Evolutionary conservation across 2,113 vertebrate genomes (phyloP).

Genomic region (Istiophorus platypterus): DNA sequence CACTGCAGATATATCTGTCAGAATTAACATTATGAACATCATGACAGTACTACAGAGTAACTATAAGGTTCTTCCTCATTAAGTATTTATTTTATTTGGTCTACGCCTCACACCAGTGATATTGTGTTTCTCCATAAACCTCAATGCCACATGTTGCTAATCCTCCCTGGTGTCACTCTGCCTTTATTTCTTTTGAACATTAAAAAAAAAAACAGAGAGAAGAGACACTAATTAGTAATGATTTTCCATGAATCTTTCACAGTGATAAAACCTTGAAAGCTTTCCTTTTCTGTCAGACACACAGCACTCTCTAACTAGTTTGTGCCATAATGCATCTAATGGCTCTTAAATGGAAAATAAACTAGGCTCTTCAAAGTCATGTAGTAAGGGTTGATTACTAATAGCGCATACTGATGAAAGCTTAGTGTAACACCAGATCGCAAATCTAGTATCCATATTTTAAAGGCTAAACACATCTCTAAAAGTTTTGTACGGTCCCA

Average conservation of each 20-base stretch:
- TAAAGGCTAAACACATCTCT: not conserved
- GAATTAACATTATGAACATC: not conserved
- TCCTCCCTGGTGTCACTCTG: not conserved
- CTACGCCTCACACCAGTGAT: not conserved
- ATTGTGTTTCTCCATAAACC: not conserved
- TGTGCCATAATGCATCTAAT: not conserved
- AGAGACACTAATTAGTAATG: not conserved
- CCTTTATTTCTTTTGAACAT: slow-evolving; percentile 1
- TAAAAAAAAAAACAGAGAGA: not conserved
- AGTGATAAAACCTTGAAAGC: not conserved
- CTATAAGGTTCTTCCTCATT: not conserved
- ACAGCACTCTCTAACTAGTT: no score
- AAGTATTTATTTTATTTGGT: not conserved
- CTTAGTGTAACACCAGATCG: not conserved
- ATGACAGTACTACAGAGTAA: not conserved
- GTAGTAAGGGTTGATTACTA: not conserved
- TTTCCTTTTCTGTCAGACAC: not conserved
- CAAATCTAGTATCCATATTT: not conserved
- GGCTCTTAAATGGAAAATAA: not conserved
- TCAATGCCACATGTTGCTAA: not conserved
- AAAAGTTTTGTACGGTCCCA: not conserved
- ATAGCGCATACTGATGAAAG: not conserved
- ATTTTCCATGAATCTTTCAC: not conserved
- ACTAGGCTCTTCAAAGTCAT: not conserved
- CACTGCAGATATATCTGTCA: not conserved